Base-by-base conservation (phyloP, 2,113 vertebrate species). In the Pelobates fuscus region DNA sequence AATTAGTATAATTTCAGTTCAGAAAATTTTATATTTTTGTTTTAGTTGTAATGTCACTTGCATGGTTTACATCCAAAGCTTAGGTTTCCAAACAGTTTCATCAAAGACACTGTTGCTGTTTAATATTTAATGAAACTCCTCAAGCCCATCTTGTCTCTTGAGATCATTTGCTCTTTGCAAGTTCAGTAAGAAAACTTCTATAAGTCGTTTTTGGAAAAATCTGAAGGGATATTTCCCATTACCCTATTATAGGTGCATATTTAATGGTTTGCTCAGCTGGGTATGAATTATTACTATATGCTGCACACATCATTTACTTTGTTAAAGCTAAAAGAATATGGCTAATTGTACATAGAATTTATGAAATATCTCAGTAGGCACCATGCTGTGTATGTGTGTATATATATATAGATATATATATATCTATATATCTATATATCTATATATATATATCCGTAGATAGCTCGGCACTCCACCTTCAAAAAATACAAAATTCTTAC, bases 91-190 rank as follows among this genome's bases (percentile, higher is more conserved):
- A 67, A 75, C 24, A 25, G 8, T 71, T 79, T 81, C 30, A 30
- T 81, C 49, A 41, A 59, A 80, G 44, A 30, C 64, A 32, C 81
- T 83, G 30, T 67, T 81, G 26, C 52, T 69, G 46, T 69, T 78
- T 20, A 71, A 71, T 58, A 0, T 29, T 68, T 75, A 60, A 74
- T 73, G 52, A 63, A 49, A 72, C 77, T 71, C 3, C 68, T 80
- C 55, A 60, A 14, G 30, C 37, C 68, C 77, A 27, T 43, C 1
- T 77, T 27, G 66, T 84, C 52, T 80, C 69, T 29, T 67, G 67
- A 78, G 77, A 80, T 78, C 44, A 11, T 1, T 11, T 70, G 49
- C 63, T 79, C 77, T 81, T 78, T 77, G 21, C 20, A 72, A 77
- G 23, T 65, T 41, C n/a, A 72, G 23, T 66, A 77, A 77, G 80